These are phyloP conservation scores for Aphis gossypii DNA, from an alignment of 1,140 invertebrate species.

Conservation along the genomic window DNA sequence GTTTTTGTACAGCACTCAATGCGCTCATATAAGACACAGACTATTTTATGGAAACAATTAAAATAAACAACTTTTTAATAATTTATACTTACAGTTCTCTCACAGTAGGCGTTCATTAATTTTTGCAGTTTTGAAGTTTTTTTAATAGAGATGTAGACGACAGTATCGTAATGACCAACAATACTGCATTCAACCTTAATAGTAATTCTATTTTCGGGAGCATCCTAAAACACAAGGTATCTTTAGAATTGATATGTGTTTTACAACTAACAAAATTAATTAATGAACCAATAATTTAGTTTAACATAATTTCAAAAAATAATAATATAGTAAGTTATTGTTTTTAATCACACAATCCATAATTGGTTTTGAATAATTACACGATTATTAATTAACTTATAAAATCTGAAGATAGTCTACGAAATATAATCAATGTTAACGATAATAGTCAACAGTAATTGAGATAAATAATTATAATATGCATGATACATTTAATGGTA, in stretches of 20 bases:
- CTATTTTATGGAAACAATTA: background rate
- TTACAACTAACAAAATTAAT: background rate
- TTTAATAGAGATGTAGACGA: conserved; percentile 63
- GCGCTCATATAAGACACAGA: too few relatives aligned
- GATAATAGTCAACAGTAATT: background rate
- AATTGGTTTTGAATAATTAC: too few relatives aligned
- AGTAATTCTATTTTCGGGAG: conserved; percentile 69
- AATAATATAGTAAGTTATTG: too few relatives aligned
- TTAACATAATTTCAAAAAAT: too few relatives aligned
- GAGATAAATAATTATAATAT: background rate
- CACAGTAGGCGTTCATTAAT: conserved; percentile 94
- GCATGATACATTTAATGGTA: too few relatives aligned
- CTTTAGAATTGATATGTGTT: background rate
- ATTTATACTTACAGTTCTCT: conserved; percentile 83
- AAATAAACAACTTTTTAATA: background rate
- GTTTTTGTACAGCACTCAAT: too few relatives aligned
- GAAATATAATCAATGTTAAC: background rate
- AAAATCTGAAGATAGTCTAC: background rate
- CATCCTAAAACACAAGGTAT: background rate
- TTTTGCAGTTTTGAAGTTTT: conserved; percentile 66
- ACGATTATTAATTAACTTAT: background rate
- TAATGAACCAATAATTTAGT: background rate
- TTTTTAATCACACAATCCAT: too few relatives aligned
- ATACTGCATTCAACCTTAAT: conserved; percentile 85
- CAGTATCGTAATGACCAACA: conserved; percentile 90